A percentile compares a stretch with the other conserved stretches of the same genome.
Evolutionary conservation across 2,888 invertebrate genomes (phyloP).

Genomic region (Drymonia ruficornis): DNA sequence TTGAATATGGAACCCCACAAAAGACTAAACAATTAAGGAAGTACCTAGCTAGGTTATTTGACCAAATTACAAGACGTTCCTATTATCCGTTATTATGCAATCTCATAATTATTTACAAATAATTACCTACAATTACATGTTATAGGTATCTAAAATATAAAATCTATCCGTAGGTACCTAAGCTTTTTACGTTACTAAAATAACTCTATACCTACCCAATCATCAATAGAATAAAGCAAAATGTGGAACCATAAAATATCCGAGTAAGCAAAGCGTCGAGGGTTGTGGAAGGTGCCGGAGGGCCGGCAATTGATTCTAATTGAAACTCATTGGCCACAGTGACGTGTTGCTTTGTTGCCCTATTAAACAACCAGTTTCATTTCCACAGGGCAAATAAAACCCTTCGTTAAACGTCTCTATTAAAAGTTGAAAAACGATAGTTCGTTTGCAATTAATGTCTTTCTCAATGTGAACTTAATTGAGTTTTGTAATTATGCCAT

Average conservation of each 20-base stretch:
- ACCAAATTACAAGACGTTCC: too few relatives aligned
- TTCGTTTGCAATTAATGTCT: background rate
- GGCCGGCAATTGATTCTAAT: conserved; percentile 76
- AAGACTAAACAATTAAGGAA: too few relatives aligned
- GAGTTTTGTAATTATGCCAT: too few relatives aligned
- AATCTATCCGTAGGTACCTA: too few relatives aligned
- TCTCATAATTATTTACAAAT: too few relatives aligned
- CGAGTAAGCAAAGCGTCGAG: conserved; percentile 54
- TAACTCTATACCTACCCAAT: background rate
- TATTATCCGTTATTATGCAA: too few relatives aligned
- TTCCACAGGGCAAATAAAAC: conserved; percentile 22
- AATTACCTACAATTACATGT: too few relatives aligned
- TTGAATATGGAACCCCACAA: too few relatives aligned
- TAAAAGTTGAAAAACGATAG: background rate
- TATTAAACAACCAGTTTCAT: conserved; percentile 28
- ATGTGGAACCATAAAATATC: conserved; percentile 18
- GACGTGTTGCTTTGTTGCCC: conserved; percentile 44
- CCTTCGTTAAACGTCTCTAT: background rate
- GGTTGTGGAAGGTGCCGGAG: conserved; percentile 75
- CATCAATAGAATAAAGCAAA: conserved; percentile 6
- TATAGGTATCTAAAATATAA: too few relatives aligned
- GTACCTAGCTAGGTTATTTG: too few relatives aligned
- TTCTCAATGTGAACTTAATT: background rate
- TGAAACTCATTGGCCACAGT: conserved; percentile 70
- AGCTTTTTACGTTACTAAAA: too few relatives aligned